A percentile compares a stretch with the other conserved stretches of the same genome.
These are phyloP conservation scores for Mastomys natalensis DNA, from an alignment of 2,113 vertebrate species.

Conservation along the genomic window DNA sequence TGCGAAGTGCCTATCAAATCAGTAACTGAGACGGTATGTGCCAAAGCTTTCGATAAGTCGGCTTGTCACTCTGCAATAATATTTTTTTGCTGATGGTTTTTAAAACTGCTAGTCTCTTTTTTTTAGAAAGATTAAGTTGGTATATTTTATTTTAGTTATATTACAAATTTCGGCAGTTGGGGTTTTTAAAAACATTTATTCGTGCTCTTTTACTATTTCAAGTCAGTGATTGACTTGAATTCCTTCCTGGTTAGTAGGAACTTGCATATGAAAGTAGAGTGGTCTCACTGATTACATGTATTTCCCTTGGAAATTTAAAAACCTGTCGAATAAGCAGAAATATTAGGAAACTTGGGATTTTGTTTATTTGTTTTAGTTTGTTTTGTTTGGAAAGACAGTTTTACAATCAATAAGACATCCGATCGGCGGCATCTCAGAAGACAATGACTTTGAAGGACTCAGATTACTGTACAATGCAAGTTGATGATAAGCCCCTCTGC, in stretches of 20 bases:
- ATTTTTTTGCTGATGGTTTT: conserved; percentile 79
- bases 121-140: too few species aligned
- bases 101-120: conserved; percentile 73
- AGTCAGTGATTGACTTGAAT: conserved; percentile 54
- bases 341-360: conserved; percentile 16
- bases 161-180: conserved; percentile 76
- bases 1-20: conserved; percentile 71
- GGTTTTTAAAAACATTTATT: conserved; percentile 72
- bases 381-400: neutral
- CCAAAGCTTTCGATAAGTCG: conserved; percentile 72
- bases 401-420: conserved; percentile 36
- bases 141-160: conserved; percentile 80
- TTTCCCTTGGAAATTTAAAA: conserved; percentile 18
- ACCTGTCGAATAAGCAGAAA: conserved; percentile 5
- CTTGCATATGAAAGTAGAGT: conserved; percentile 11
- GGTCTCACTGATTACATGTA: neutral
- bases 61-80: conserved; percentile 79
- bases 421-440: conserved; percentile 14
- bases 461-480: conserved; percentile 52
- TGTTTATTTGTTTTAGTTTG: neutral
- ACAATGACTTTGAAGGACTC: conserved; percentile 28
- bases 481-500: conserved; percentile 2
- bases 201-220: conserved; percentile 60
- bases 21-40: conserved; percentile 67
- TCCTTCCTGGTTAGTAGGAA: conserved; percentile 24